Conservation (phyloP, 2,797 vertebrate genomes). For the Mormyrus proboscirostris region DNA sequence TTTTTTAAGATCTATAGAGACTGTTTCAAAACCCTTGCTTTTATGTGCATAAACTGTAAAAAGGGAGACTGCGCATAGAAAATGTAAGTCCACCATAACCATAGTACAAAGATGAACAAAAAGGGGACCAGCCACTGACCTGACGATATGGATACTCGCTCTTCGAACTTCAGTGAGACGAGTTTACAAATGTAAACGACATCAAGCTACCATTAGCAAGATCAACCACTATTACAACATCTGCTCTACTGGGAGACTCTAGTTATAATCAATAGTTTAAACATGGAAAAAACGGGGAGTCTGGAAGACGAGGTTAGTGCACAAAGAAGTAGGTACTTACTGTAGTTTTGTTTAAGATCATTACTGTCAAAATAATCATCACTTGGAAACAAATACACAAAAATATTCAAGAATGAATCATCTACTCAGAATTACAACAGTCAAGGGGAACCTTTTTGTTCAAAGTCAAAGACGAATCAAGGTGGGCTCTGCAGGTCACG, state of each 20-base stretch:
- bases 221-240: neutral
- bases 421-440: neutral
- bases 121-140: neutral
- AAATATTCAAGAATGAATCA: neutral
- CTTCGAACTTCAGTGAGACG: neutral
- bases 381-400: neutral
- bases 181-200: neutral
- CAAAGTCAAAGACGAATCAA: neutral
- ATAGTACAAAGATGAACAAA: neutral
- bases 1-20: neutral
- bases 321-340: neutral
- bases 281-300: neutral
- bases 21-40: neutral
- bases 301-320: neutral
- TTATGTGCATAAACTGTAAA: neutral
- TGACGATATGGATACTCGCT: neutral
- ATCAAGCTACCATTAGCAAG: neutral
- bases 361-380: neutral
- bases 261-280: neutral
- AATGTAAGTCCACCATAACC: neutral
- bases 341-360: neutral
- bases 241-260: neutral
- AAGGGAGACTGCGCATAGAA: neutral
- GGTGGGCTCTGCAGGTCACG: neutral
- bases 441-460: neutral